Percentiles rank a stretch among this genome's conserved stretches.
phyloP scores from a whole-genome alignment of 2,113 vertebrate genomes.

The Geococcyx californianus region DNA sequence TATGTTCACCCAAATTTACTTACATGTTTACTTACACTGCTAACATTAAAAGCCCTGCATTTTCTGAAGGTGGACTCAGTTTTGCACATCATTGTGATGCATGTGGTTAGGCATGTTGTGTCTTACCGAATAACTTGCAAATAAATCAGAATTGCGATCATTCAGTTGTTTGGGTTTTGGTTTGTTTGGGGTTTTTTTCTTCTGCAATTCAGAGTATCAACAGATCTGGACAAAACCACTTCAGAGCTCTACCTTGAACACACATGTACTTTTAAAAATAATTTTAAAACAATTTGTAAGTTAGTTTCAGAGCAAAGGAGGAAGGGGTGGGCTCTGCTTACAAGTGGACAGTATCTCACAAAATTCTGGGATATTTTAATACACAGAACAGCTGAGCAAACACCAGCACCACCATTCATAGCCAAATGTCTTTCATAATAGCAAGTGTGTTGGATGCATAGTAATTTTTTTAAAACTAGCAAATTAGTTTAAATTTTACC shows the following conservation, averaged over 20 bases:
- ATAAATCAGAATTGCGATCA: neutral
- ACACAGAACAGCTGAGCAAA: neutral
- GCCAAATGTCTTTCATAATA: neutral
- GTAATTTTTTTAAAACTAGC: neutral
- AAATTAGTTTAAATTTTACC: neutral
- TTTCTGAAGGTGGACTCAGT: neutral
- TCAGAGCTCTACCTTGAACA: neutral
- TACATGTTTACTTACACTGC: neutral
- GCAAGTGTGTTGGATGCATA: neutral
- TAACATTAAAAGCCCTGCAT: neutral
- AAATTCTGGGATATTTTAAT: neutral
- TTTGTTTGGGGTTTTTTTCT: neutral
- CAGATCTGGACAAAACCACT: neutral
- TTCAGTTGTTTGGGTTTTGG: neutral
- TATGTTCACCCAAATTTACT: neutral
- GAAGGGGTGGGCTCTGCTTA: neutral
- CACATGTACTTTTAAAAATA: neutral
- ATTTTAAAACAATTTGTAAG: neutral
- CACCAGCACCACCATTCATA: neutral
- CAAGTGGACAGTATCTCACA: neutral
- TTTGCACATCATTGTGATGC: neutral
- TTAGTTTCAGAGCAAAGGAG: neutral
- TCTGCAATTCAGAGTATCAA: neutral
- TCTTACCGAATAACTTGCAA: neutral
- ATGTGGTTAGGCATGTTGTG: neutral